Evolutionary conservation across 2,113 vertebrate genomes (phyloP), one percentile per base, ranked within the genome.

Genomic region (Glareola pratincola): DNA sequence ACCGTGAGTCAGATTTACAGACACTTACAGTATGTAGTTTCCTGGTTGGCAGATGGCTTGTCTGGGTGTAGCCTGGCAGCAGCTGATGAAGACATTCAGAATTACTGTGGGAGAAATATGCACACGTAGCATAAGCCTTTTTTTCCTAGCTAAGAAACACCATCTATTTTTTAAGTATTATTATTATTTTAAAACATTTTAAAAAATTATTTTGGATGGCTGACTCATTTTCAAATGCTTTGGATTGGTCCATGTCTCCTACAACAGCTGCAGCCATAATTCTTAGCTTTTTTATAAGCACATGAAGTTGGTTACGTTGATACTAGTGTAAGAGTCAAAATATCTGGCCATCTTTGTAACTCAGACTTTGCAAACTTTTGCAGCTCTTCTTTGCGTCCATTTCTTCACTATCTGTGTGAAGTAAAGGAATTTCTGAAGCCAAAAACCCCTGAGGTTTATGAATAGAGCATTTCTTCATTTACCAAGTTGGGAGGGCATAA

Each of bases 41-140:
- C 73, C 74, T 72, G 36, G 64, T 69, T 47, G 64, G 76, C 76
- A 91, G 64, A 56, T 78, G 72, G 60, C 56, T 87, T 51, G 64
- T 93, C 69, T 85, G 90, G 93, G 90, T 95, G 94, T 90, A 88
- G 85, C 90, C 66, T 45, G 64, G 66, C 53, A 84, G 95, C 72
- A 90, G 90, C 84, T 94, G 89, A 92, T 75, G 66, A 90, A 94
- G 84, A 90, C 57, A n/a, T 77, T 76, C 50, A 59, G 43, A 77
- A 19, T 76, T 60, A 53, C 69, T 95, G 81, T 45, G 81, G 45
- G 43, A 91, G 85, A 95, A 91, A 77, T 48, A 78, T 4, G 14
- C 64, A 85, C 24, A 34, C 0, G 0, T 19, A 75, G 53, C 34
- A 8, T 68, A 78, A 95, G 48, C 27, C 13, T 54, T 81, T 87